These are phyloP conservation scores for Mustela nigripes DNA, from an alignment of 2,113 vertebrate species.

Conservation along the genomic window DNA sequence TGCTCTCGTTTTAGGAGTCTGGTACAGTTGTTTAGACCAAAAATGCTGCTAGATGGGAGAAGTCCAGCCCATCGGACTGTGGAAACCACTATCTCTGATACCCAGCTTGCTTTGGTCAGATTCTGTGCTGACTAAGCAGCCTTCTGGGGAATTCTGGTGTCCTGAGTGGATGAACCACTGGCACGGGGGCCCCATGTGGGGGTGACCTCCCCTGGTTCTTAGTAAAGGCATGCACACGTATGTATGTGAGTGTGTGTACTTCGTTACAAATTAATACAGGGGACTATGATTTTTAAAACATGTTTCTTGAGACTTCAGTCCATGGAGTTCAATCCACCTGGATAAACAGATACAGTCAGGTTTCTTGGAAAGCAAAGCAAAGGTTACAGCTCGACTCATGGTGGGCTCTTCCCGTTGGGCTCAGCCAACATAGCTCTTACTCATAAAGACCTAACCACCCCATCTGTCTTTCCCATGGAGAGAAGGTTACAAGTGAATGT, in stretches of 20 bases:
- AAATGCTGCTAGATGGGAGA: not conserved
- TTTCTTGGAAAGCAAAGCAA: not conserved
- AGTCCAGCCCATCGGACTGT: accelerated
- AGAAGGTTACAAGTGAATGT: not conserved
- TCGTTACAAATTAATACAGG: not conserved
- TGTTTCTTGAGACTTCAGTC: not conserved
- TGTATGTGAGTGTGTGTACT: not conserved
- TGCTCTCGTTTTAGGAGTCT: not conserved
- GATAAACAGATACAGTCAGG: not conserved
- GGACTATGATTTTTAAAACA: constrained; percentile 18
- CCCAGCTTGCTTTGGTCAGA: not conserved
- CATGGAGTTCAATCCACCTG: not conserved
- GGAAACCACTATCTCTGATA: not conserved
- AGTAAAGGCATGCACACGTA: not conserved
- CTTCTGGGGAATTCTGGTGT: not conserved
- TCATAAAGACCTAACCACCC: not conserved
- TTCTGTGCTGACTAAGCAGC: not conserved
- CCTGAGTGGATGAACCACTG: no score
- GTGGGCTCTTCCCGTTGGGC: not conserved
- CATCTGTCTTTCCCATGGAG: not conserved
- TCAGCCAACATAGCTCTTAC: not conserved
- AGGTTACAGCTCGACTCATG: not conserved
- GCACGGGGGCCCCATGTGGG: no score
- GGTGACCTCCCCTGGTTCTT: not conserved
- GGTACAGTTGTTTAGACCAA: not conserved